A percentile compares a stretch with the other conserved stretches of the same genome.
These are phyloP conservation scores for Erpetoichthys calabaricus DNA, from an alignment of 2,797 vertebrate genomes.

Conservation along the genomic window DNA sequence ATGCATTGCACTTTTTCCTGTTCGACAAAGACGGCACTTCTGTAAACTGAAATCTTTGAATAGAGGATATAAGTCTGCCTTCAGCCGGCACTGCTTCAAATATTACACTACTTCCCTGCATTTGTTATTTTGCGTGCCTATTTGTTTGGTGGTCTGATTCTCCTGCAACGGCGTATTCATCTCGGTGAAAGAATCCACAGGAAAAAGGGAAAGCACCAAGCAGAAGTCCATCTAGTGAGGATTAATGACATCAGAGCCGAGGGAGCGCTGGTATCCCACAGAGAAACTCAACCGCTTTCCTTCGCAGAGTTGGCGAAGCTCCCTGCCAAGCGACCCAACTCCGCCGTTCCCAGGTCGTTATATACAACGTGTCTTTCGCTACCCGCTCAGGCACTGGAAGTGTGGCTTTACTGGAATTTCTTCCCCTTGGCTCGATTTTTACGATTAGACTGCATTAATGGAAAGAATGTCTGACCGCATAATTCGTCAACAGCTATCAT, in stretches of 20 bases:
- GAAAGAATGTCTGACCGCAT: constrained; percentile 27
- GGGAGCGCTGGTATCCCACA: constrained; percentile 27
- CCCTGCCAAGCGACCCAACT: constrained; percentile 18
- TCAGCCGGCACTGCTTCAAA: too few species aligned
- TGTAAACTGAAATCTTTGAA: too few species aligned
- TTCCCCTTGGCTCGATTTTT: constrained; percentile 17
- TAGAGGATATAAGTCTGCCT: too few species aligned
- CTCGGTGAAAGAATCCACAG: too few species aligned
- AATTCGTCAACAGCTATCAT: constrained; percentile 17
- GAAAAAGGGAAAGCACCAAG: too few species aligned
- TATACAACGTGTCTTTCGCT: constrained; percentile 22
- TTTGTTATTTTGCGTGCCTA: too few species aligned
- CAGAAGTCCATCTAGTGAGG: not conserved
- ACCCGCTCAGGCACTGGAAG: constrained; percentile 17
- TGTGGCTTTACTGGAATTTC: constrained; percentile 17
- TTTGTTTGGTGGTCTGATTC: too few species aligned
- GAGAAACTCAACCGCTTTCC: constrained; percentile 27
- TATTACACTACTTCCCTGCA: too few species aligned
- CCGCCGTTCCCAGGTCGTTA: constrained; percentile 20
- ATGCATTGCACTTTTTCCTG: too few species aligned
- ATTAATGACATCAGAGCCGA: constrained; percentile 27
- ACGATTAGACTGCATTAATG: constrained; percentile 12
- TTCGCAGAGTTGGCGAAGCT: constrained; percentile 26
- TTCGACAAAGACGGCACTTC: too few species aligned
- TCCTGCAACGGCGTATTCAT: too few species aligned